Evolutionary conservation across 2,113 vertebrate species (phyloP), one percentile per base, ranked within the genome.

Genomic region (Xenopus borealis): DNA sequence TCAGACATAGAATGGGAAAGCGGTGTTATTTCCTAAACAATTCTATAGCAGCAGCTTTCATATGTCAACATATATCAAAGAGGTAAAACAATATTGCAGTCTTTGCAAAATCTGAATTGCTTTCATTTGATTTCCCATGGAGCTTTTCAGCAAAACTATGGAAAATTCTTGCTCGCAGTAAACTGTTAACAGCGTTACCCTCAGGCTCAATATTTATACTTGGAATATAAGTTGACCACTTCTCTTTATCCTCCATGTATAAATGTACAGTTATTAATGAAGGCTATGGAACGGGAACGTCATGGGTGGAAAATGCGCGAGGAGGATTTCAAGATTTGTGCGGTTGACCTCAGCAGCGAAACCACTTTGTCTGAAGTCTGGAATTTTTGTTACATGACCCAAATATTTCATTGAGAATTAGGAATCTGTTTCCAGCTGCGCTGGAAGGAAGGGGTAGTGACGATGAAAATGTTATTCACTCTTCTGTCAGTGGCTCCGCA

Each of bases 91-190:
- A 27, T 27, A 52, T 52, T 12, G 12, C 10, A 52, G 12, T 52
- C 66, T 52, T 67, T 52, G 19, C 46, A 9, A 67, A 67, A 52
- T 50, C 19, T 16, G 18, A 19, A 16, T 67, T 67, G 20, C 14
- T 50, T 67, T 67, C 7, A 67, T 67, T 67, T 67, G 19, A 67
- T 69, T 69, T 53, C 50, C 66, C 50, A 12, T 53, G 66, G 16
- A 10, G 23, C 23, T 27, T 27, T n/a, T 27, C 23, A 27, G 23
- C 23, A 27, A 4, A 69, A 69, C 14, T 11, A 53, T 13, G 14
- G 14, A 50, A 16, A 50, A 50, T 50, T 50, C 47, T 13, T 16
- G 12, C 47, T 9, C 2, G 11, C 14, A 50, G 47, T 2, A 50
- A 50, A 13, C 47, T 16, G 23, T 27, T 27, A 27, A 27, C 23